Conservation (phyloP, 30 jellyfish, hydroid and myxozoan genomes). For the Sanderia malayensis region DNA sequence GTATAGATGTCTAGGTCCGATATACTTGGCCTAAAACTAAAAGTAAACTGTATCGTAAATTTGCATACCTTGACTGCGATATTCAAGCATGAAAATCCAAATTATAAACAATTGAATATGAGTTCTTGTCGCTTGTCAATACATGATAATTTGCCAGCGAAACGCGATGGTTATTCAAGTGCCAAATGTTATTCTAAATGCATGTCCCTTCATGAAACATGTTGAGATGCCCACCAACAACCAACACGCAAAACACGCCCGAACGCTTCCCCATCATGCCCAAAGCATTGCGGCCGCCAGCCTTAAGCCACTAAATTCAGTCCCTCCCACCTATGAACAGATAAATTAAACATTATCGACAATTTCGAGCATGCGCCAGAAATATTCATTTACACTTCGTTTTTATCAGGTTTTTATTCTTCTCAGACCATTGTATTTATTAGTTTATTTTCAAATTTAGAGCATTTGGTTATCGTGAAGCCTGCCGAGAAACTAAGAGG, state of each 20-base stretch:
- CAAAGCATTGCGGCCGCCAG: neutral
- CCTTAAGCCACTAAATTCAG: neutral
- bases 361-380: too few species aligned
- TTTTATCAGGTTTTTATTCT: too few species aligned
- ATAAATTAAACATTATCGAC: too few species aligned
- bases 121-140: neutral
- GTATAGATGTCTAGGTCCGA: too few species aligned
- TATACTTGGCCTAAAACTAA: too few species aligned
- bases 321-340: neutral
- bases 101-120: neutral
- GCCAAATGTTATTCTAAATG: neutral
- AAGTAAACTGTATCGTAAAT: too few species aligned
- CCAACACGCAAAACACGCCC: slow-evolving; percentile 11
- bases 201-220: too few species aligned
- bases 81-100: neutral
- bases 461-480: too few species aligned
- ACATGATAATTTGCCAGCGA: neutral
- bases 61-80: neutral
- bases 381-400: too few species aligned
- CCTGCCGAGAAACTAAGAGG: too few species aligned
- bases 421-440: too few species aligned
- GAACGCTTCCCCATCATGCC: slow-evolving; percentile 2
- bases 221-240: neutral
- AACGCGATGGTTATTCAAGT: neutral
- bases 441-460: too few species aligned